phyloP scores from a whole-genome alignment of 2,113 vertebrate species.

The Lycocorax pyrrhopterus region DNA sequence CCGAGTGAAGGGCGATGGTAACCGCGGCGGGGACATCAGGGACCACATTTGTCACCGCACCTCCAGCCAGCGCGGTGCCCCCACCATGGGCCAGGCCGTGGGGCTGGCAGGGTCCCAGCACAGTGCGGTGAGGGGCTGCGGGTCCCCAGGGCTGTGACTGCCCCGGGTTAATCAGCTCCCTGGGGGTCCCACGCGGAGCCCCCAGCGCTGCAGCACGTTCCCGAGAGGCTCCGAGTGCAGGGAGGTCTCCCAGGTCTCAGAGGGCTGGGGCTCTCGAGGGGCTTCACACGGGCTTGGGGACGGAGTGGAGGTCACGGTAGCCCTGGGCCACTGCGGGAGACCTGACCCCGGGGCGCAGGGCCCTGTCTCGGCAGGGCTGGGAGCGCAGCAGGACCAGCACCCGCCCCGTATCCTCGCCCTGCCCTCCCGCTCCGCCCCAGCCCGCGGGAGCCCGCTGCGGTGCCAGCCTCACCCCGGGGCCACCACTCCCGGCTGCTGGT shows the following conservation, averaged over 20 bases:
- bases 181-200: fast-evolving
- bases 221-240: background rate
- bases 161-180: fast-evolving
- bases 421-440: background rate
- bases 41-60: background rate
- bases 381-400: slow-evolving; percentile 64
- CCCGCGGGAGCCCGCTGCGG: background rate
- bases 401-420: background rate
- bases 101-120: background rate
- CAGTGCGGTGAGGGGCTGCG: fast-evolving
- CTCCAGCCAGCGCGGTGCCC: background rate
- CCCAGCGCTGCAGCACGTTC: fast-evolving
- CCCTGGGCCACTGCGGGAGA: background rate
- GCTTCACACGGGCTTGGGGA: background rate
- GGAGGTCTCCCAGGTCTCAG: fast-evolving
- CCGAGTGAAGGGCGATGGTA: background rate
- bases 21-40: background rate
- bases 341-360: background rate
- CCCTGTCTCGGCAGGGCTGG: slow-evolving; percentile 56
- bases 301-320: fast-evolving
- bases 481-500: background rate
- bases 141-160: background rate
- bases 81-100: fast-evolving
- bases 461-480: background rate
- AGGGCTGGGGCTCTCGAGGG: background rate